Evolutionary conservation across 2,113 vertebrate species (phyloP), one percentile per base, ranked within the genome.

Genomic region (Ariopsis seemanni): DNA sequence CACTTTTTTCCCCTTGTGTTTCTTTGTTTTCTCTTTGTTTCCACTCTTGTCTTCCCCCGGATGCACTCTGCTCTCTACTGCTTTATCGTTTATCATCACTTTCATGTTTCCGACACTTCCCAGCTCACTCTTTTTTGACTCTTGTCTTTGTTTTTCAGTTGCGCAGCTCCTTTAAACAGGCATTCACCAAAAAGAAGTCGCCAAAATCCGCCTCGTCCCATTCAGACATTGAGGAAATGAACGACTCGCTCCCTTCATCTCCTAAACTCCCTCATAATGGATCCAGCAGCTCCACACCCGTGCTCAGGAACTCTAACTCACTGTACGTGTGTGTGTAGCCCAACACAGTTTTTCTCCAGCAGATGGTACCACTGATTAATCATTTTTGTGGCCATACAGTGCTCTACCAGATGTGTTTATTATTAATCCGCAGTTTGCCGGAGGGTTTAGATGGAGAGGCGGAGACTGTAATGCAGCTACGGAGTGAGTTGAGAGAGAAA

Each of bases 211-310:
- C 98, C 0, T 99, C 98, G 30, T 99, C 98, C 82, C 98, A 99
- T 92, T 99, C 98, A 0, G 98, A 99, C 92, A 99, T 99, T 14
- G 98, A 99, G 93, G 98, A 99, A 95, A 99, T 99, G 98, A 99
- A 97, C 0, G 98, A 99, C 91, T 99, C 98, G 0, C 86, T 99
- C 65, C 98, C 98, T 17, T 99, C 98, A 14, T 99, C 98, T 0
- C 98, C 98, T 1, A 99, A 99, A 91, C 93, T 99, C 2, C 96
- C 95, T 1, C 98, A 98, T 93, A 98, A 98, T 0, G 96, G 92
- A 71, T 93, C 96, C 25, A 85, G 95, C 0, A 90, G 95, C 69
- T 93, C 96, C 52, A 93, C 96, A 0, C 96, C 97, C 0, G 89
- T 97, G 91, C 95, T 98, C 92, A 96, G 97, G 94, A 96, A 98